Evolutionary conservation across 2,888 invertebrate genomes (phyloP), one percentile per base, ranked within the genome.

Genomic region (Parnassius orleans): DNA sequence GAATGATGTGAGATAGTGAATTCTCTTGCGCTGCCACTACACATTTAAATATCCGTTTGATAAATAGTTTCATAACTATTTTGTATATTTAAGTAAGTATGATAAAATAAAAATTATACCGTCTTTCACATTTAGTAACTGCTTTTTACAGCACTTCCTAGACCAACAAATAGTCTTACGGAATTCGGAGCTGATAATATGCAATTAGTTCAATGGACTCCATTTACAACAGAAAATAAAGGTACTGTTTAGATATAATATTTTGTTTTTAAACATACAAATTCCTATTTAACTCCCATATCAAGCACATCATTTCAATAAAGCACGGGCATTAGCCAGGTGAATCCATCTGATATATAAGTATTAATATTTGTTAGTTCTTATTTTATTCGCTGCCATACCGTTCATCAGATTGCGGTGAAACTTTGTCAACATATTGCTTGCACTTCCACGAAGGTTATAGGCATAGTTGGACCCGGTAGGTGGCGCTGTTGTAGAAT

Each of bases 81-180:
- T 19, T 19, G 19, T 19, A 19, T 10, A 50, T 15, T 19, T 11
- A 3, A 15, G 11, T 11, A 3, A 15, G 11, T 9, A 19, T 0
- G 2, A n/a, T 12, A 11, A 19, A 10, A 19, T 50, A 11, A 10
- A 50, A 50, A 50, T 19, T 15, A 50, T 15, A 33, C 33, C 33
- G 7, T 7, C 33, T 33, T 7, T 33, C 33, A 33, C 33, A 19
- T 11, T 10, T 50, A 9, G 5, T 50, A 33, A 2, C 9, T 51
- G 10, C 3, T 14, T 15, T 55, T 50, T 24, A 56, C 51, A 61
- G 61, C 61, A 12, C 46, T 61, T 46, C 51, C 10, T n/a, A 44
- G 44, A n/a, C 10, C 9, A 41, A 51, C n/a, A 12, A 12, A 61
- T 33, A 51, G 51, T 41, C 9, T 43, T 10, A 41, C 15, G 24